phyloP scores from a whole-genome alignment of 2,113 vertebrate genomes.

The Panthera tigris region DNA sequence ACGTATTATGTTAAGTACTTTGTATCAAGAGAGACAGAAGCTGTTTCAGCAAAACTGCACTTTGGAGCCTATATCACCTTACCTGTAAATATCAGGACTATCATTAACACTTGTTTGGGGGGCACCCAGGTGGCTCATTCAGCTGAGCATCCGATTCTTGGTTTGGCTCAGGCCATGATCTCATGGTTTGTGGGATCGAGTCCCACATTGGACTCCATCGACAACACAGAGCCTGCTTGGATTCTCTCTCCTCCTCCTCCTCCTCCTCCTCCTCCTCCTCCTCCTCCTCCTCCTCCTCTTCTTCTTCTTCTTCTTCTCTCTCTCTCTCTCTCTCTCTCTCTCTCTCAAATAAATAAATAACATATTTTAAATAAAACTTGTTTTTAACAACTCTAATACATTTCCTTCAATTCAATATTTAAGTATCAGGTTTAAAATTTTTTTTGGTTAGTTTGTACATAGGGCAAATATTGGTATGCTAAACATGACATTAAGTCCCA shows the following conservation, averaged over 20 bases:
- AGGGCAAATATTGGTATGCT: not conserved
- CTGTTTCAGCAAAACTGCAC: not conserved
- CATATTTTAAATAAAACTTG: not conserved
- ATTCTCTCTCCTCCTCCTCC: too few relatives aligned
- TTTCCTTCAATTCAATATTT: not conserved
- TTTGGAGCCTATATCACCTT: not conserved
- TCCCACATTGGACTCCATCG: too few relatives aligned
- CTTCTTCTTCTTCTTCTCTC: too few relatives aligned
- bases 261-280: too few relatives aligned
- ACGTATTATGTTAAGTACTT: constrained; percentile 19
- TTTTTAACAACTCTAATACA: not conserved
- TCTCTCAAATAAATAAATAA: too few relatives aligned
- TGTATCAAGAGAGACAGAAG: not conserved
- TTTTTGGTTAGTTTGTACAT: not conserved
- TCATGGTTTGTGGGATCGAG: too few relatives aligned
- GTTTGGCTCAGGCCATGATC: too few relatives aligned
- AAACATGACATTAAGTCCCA: not conserved
- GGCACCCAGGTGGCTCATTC: too few relatives aligned
- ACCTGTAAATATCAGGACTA: not conserved
- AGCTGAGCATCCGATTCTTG: too few relatives aligned
- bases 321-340: too few relatives aligned
- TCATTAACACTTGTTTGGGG: not conserved
- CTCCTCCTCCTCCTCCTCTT: too few relatives aligned
- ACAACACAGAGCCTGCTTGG: too few relatives aligned
- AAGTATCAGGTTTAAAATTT: not conserved